phyloP scores from a whole-genome alignment of 2,888 invertebrate genomes.

The Drosophila mayaguana region DNA sequence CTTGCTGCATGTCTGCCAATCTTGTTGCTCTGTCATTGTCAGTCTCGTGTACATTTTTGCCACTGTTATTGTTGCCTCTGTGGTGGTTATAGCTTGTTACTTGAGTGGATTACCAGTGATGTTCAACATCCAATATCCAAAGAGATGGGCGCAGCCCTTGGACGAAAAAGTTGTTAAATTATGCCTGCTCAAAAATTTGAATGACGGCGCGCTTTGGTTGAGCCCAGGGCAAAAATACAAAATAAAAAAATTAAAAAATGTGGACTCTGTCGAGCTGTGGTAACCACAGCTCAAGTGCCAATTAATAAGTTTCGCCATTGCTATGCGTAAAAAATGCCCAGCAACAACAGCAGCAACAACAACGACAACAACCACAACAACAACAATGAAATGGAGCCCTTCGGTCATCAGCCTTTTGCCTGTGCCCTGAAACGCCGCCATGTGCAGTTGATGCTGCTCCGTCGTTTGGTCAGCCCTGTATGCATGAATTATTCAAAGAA shows the following conservation, averaged over 20 bases:
- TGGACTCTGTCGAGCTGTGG: conserved; percentile 32
- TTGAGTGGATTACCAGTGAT: conserved; percentile 72
- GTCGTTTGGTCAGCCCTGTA: conserved; percentile 63
- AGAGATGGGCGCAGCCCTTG: conserved; percentile 42
- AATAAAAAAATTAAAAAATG: conserved; percentile 1
- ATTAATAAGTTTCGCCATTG: conserved; percentile 77
- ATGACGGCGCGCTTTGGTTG: conserved; percentile 59
- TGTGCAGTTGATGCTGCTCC: conserved; percentile 52
- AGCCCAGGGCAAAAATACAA: conserved; percentile 12
- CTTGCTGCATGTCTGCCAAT: conserved; percentile 26
- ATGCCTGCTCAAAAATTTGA: conserved; percentile 76
- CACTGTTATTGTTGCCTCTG: conserved; percentile 38
- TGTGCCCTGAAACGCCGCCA: conserved; percentile 42
- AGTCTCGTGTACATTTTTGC: conserved; percentile 39
- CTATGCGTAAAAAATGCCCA: conserved; percentile 54
- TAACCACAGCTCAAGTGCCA: conserved; percentile 73
- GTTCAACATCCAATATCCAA: conserved; percentile 64
- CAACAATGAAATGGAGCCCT: conserved; percentile 38
- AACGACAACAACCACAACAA: conserved; percentile 11
- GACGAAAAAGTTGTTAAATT: conserved; percentile 68
- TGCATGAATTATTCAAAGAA: conserved; percentile 79
- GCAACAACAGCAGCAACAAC: not conserved
- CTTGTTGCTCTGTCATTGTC: conserved; percentile 51
- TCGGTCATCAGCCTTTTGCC: conserved; percentile 46
- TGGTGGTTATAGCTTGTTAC: conserved; percentile 48